A percentile compares a stretch with the other conserved stretches of the same genome.
These are phyloP conservation scores for Hydrolagus affinis DNA, from an alignment of 2,113 vertebrate genomes.

Conservation along the genomic window DNA sequence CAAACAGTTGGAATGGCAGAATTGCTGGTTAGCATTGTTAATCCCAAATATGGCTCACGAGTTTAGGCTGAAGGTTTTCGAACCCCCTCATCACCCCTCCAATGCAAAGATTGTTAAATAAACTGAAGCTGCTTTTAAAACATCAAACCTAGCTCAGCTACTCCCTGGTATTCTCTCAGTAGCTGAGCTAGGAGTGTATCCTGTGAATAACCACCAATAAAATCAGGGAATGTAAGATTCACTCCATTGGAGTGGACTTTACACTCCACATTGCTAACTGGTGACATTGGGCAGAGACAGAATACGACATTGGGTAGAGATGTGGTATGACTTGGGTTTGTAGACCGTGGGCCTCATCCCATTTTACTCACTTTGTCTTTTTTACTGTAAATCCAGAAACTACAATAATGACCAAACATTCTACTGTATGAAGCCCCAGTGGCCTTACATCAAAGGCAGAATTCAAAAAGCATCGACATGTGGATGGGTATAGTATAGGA, in stretches of 20 bases:
- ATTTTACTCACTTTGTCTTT: neutral
- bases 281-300: neutral
- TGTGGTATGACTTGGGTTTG: too few species aligned
- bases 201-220: too few species aligned
- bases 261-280: too few species aligned
- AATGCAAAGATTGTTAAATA: neutral
- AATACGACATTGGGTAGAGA: neutral
- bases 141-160: too few species aligned
- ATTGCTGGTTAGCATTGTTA: neutral
- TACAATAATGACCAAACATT: neutral
- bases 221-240: too few species aligned
- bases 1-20: neutral
- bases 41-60: neutral
- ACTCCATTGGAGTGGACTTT: too few species aligned
- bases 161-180: too few species aligned
- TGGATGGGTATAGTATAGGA: neutral
- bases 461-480: neutral
- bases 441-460: neutral
- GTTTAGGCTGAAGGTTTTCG: constrained; percentile 20
- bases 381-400: constrained; percentile 25
- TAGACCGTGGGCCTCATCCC: constrained; percentile 11
- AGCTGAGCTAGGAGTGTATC: too few species aligned
- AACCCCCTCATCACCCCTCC: neutral
- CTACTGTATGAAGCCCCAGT: too few species aligned
- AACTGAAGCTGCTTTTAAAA: neutral